Evolutionary conservation across 2,797 vertebrate genomes (phyloP).

Genomic region (Coccyzus lansbergi): DNA sequence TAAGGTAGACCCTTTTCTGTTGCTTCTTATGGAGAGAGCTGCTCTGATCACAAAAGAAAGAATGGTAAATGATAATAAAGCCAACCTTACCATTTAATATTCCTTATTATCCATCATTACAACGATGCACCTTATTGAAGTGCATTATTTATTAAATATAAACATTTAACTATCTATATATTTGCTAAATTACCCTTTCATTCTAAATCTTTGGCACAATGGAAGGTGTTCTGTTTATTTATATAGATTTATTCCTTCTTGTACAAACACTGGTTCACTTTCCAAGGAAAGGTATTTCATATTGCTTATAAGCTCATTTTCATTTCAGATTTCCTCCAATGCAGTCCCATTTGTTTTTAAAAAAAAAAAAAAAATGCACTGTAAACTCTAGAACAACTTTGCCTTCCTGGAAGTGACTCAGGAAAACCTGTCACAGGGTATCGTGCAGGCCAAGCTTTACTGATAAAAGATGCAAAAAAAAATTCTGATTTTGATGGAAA

Average conservation of each 20-base stretch:
- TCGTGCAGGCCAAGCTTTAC: fast-evolving
- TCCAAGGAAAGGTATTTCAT: not conserved
- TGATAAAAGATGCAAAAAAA: not conserved
- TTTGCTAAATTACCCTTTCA: not conserved
- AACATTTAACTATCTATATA: not conserved
- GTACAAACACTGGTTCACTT: not conserved
- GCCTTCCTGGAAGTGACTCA: not conserved
- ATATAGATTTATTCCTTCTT: not conserved
- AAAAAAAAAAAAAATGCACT: not conserved
- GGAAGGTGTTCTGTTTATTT: not conserved
- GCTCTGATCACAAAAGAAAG: not conserved
- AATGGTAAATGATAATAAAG: not conserved
- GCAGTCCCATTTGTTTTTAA: not conserved
- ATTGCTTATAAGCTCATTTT: not conserved
- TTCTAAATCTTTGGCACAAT: not conserved
- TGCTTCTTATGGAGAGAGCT: not conserved
- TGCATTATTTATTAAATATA: not conserved
- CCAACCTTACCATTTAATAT: not conserved
- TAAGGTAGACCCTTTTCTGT: not conserved
- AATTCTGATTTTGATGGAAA: not conserved
- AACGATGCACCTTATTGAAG: not conserved
- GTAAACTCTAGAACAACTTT: not conserved
- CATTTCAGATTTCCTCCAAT: not conserved
- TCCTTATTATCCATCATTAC: not conserved
- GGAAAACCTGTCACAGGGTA: not conserved